Evolutionary conservation across 2,888 invertebrate species (phyloP).

Genomic region (Scaptomyza caliginosa): DNA sequence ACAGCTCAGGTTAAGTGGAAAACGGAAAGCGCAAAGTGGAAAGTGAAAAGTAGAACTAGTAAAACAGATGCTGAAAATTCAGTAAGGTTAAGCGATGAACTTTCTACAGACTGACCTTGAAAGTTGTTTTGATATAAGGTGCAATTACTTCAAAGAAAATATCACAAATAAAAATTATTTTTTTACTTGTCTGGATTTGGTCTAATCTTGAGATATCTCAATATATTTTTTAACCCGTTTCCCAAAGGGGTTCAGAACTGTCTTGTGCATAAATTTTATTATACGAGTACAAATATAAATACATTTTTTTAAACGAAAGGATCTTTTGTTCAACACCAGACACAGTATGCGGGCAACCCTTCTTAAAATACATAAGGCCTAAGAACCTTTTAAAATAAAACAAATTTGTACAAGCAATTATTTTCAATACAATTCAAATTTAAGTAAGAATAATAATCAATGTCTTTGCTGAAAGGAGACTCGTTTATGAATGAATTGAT

Average conservation of each 20-base stretch:
- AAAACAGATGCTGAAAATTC: constrained; percentile 35
- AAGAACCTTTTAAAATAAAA: not conserved
- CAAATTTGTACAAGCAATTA: constrained; percentile 3
- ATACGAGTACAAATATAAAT: not conserved
- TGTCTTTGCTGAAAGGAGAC: not conserved
- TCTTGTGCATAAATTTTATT: not conserved
- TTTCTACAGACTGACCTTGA: constrained; percentile 31
- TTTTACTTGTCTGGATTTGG: not conserved
- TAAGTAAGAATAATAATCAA: not conserved
- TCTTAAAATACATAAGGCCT: not conserved
- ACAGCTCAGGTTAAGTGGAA: constrained; percentile 9
- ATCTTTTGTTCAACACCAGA: not conserved
- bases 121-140: constrained; percentile 32
- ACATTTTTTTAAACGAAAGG: not conserved
- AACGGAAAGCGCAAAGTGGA: not conserved
- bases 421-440: not conserved
- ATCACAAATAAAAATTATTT: not conserved
- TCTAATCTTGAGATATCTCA: not conserved
- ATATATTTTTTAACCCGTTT: not conserved
- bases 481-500: constrained; percentile 13
- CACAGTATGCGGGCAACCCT: not conserved
- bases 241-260: not conserved
- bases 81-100: constrained; percentile 23
- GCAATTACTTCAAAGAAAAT: not conserved
- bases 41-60: not conserved